Evolutionary conservation across 2,888 invertebrate species (phyloP).

Genomic region (Acrobasis consociella): DNA sequence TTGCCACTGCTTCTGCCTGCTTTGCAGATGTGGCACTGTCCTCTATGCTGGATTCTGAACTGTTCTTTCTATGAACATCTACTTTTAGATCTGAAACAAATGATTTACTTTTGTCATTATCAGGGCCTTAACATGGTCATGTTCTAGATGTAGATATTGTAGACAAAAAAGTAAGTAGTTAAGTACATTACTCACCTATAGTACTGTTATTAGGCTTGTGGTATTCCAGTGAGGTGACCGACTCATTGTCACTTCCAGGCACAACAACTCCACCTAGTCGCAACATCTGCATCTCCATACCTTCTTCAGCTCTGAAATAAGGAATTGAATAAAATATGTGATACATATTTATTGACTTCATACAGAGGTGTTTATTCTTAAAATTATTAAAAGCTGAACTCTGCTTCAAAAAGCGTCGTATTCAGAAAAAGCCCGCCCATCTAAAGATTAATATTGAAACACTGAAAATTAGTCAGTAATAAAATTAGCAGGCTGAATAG

Average conservation of each 20-base stretch:
- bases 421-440: no score
- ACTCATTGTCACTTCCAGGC: constrained; percentile 84
- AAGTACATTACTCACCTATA: constrained; percentile 77
- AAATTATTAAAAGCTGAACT: not conserved
- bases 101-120: not conserved
- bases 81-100: constrained; percentile 90
- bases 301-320: constrained; percentile 86
- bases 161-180: not conserved
- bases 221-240: constrained; percentile 85
- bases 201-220: constrained; percentile 85
- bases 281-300: constrained; percentile 92
- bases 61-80: constrained; percentile 95
- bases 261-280: constrained; percentile 60
- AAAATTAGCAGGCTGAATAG: no score
- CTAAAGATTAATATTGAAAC: no score
- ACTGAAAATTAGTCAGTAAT: no score
- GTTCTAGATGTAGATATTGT: no score
- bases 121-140: not conserved
- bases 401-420: no score
- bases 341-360: no score
- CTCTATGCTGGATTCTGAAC: constrained; percentile 93
- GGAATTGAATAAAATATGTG: not conserved
- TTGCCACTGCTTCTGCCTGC: constrained; percentile 58
- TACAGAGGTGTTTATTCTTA: no score
- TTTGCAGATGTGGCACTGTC: constrained; percentile 80